Evolutionary conservation across 2,888 invertebrate genomes (phyloP), one percentile per base, ranked within the genome.

Genomic region (Drosophila aldrichi): DNA sequence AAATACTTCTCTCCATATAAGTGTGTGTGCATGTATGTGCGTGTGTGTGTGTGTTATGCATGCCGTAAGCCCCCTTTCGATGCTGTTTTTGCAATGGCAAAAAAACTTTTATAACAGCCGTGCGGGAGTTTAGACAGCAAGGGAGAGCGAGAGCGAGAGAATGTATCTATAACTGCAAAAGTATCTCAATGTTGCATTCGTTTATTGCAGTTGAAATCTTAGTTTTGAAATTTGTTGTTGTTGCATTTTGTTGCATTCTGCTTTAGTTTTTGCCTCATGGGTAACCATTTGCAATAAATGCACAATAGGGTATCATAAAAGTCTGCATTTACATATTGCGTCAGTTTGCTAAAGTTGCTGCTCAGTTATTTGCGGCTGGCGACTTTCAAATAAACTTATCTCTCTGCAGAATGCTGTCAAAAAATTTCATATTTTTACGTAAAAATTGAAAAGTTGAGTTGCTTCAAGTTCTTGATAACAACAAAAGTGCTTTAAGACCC

Each of bases 141-240:
- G 12, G 14, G 43, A 46, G 73, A 51, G 48, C 12, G 34, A 1
- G 25, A n/a, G 51, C 29, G 78, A 46, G 48, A 52, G 49, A 18
- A 16, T 48, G 60, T 49, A 54, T 51, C 58, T 70, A 61, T 61
- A 68, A 61, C 70, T 58, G 38, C 9, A 14, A 68, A 74, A 66
- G 79, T 68, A 67, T 78, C 70, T 68, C 65, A 73, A 73, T 79
- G 82, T 88, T 69, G 82, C 86, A 75, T 59, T 62, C 59, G 70
- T 66, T 81, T 71, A 65, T 61, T 71, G 82, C 64, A 57, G 61
- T 57, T 83, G 48, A 49, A 60, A 60, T 76, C 58, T 71, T 52
- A 58, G 68, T 59, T 55, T 55, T 64, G 48, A 9, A 9, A 36
- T 36, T 32, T 32, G 2, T 32, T 32, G 48, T 49, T 36, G 22